Evolutionary conservation across 2,113 vertebrate genomes (phyloP), one percentile per base, ranked within the genome.

Genomic region (Epinephelus lanceolatus): DNA sequence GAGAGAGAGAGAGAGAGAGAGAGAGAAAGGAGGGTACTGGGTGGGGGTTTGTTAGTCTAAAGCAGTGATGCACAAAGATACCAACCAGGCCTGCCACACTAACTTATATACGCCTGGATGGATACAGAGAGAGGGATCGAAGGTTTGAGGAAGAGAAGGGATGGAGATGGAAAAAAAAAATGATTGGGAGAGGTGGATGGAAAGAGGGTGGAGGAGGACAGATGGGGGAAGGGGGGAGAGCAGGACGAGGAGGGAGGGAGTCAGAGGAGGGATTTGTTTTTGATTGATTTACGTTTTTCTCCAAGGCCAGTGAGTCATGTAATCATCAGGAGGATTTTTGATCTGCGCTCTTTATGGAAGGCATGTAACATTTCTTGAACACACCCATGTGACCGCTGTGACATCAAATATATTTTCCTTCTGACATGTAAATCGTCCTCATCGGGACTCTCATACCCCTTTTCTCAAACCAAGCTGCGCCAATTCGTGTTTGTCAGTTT

Each of bases 31-130:
- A 78, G 79, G 73, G 25, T 77, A 61, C 21, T 18, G 67, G 66
- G 53, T 2, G 85, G 79, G 76, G 75, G 68, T 57, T 57, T 88
- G 86, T 84, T 89, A 73, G 88, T 91, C 76, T 87, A 86, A 93
- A 86, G 90, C 83, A 84, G 81, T 57, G 61, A 85, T 71, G 84
- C 89, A 91, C 81, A 86, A 90, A 94, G 83, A 86, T 83, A 80
- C 78, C 74, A 77, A 87, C 78, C 84, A 84, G 73, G 76, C 60
- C 91, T 92, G 94, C 93, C 92, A 90, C 82, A 91, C 86, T 91
- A 90, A 89, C 87, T 94, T 90, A 93, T 60, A n/a, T 21, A 85
- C 77, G 86, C 73, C 78, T 80, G 86, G 71, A 25, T 75, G 81
- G 78, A 42, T 56, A 19, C 62, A 45, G 75, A 85, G 60, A 76